Evolutionary conservation across 2,797 vertebrate genomes (phyloP), one percentile per base, ranked within the genome.

Genomic region (Scolopax rusticola): DNA sequence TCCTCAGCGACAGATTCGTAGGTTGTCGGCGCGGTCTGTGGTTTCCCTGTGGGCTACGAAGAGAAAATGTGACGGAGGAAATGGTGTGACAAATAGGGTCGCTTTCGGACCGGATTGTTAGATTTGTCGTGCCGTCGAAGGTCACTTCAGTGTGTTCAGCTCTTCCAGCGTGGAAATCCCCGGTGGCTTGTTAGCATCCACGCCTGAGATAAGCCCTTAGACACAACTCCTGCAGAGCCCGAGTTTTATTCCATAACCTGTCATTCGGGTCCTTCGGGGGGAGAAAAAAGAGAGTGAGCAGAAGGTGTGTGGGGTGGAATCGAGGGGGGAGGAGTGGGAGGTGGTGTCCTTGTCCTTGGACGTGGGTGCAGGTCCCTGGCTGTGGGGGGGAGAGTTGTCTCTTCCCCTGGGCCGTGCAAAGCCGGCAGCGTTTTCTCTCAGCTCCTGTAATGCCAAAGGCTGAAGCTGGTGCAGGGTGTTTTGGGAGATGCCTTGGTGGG

Each of bases 21-120:
- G 20, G 30, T 11, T 91, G 68, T 36, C 67, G 2, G 9, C 69
- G 95, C 32, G 93, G 96, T 92, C 94, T 96, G 96, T 80, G 97
- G 84, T 96, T 97, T 96, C 95, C 75, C 82, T 93, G 63, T 27
- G 48, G 88, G 64, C 47, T 81, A 20, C 0, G 0, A 73, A 48
- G 78, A 87, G 60, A 70, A 78, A 51, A 63, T 2, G 50, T 41
- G 41, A 13, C 48, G 16, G 68, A 77, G 89, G 87, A 79, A 91
- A 90, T 87, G 4, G 15, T 36, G 32, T 79, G 87, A 68, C 68
- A 89, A 74, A 75, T 33, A 32, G 43, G 47, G 90, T 63, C 40
- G 4, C 47, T 79, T 1, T 89, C 21, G 36, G 41, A 51, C 69
- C 15, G 5, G 28, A 9, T 18, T 61, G 45, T 75, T 54, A 40